Percentiles rank a stretch among this genome's conserved stretches.
Conservation (phyloP, 2,888 invertebrate genomes). For the Hyles lineata region DNA sequence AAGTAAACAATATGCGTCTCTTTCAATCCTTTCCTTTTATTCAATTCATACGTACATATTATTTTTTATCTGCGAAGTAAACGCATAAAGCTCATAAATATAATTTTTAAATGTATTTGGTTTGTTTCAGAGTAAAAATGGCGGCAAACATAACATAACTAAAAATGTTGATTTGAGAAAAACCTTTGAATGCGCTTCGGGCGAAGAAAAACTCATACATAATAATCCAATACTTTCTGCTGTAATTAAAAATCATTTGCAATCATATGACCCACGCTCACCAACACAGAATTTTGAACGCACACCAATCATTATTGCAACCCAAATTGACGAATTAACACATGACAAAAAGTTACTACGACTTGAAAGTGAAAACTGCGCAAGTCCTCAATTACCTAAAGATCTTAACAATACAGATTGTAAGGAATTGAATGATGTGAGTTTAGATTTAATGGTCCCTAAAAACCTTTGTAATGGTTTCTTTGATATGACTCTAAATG, state of each 20-base stretch:
- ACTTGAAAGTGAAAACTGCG: constrained; percentile 50
- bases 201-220: constrained; percentile 71
- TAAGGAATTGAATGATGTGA: constrained; percentile 55
- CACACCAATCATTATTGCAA: constrained; percentile 81
- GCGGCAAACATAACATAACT: constrained; percentile 75
- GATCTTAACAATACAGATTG: constrained; percentile 51
- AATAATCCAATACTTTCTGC: constrained; percentile 80
- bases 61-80: background rate
- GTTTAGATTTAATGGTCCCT: constrained; percentile 65
- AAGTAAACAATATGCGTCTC: too few relatives aligned
- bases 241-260: constrained; percentile 78
- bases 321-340: constrained; percentile 53
- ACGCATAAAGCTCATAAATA: background rate
- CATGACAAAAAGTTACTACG: constrained; percentile 51
- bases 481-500: constrained; percentile 69
- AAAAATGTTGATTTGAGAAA: constrained; percentile 80
- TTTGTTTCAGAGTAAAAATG: constrained; percentile 69
- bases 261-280: constrained; percentile 84
- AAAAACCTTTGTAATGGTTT: constrained; percentile 75
- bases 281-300: constrained; percentile 85
- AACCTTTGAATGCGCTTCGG: constrained; percentile 72
- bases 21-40: too few relatives aligned
- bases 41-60: too few relatives aligned
- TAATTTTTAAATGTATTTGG: background rate
- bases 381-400: constrained; percentile 59